These are phyloP conservation scores for Strix occidentalis DNA, from an alignment of 2,797 vertebrate genomes.

Conservation along the genomic window DNA sequence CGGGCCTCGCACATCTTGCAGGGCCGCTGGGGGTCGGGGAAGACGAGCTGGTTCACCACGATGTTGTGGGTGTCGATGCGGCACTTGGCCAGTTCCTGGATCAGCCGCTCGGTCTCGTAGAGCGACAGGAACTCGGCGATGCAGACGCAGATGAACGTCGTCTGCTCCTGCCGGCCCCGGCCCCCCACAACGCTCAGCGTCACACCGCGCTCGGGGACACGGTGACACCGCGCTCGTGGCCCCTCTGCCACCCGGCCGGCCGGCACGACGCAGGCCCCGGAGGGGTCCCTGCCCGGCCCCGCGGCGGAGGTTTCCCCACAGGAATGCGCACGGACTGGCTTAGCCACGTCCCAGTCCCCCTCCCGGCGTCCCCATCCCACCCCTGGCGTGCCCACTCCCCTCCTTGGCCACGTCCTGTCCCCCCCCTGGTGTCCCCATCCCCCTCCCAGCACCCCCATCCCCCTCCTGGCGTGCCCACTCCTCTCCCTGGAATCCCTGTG, in stretches of 20 bases:
- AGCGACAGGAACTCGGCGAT: constrained; percentile 95
- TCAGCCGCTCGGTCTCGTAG: constrained; percentile 93
- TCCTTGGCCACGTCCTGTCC: too few species aligned
- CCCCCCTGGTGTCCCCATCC: too few species aligned
- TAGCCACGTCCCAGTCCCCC: not conserved
- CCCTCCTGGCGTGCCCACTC: too few species aligned
- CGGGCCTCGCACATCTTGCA: constrained; percentile 96
- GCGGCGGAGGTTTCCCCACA: not conserved
- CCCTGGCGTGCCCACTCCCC: too few species aligned
- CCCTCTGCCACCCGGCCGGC: too few species aligned
- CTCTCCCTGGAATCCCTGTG: too few species aligned
- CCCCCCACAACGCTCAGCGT: not conserved
- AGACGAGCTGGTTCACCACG: constrained; percentile 94
- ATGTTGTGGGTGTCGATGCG: constrained; percentile 96
- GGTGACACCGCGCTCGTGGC: not conserved
- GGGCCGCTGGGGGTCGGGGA: constrained; percentile 86
- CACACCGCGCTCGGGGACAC: not conserved
- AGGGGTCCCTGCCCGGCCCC: not conserved
- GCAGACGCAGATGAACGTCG: constrained; percentile 95
- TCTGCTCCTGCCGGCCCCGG: constrained; percentile 84
- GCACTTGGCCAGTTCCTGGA: constrained; percentile 96
- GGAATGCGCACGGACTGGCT: not conserved
- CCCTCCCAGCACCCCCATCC: too few species aligned
- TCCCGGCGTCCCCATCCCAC: too few species aligned
- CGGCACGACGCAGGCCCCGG: too few species aligned